These are phyloP conservation scores for Himalopsyche tibetana DNA, from an alignment of 2,888 invertebrate species.

Conservation along the genomic window DNA sequence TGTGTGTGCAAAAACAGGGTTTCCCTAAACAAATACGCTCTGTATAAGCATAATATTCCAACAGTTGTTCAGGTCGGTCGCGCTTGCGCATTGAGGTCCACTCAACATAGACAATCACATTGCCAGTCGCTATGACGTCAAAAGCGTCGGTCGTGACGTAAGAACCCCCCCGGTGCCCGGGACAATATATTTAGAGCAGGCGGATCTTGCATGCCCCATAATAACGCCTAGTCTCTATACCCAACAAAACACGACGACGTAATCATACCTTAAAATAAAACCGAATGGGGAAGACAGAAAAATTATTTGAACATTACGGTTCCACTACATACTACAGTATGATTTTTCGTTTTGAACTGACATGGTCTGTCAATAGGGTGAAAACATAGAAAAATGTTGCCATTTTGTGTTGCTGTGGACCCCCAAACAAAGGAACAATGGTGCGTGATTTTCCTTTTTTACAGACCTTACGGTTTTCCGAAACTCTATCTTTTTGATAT, in stretches of 20 bases:
- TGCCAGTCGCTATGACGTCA: constrained; percentile 52
- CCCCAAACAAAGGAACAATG: constrained; percentile 33
- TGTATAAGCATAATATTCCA: constrained; percentile 47
- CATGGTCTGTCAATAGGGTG: neutral
- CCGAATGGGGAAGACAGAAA: neutral
- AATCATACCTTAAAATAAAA: neutral
- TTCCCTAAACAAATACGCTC: constrained; percentile 27
- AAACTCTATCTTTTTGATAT: constrained; percentile 32
- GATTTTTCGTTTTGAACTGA: neutral
- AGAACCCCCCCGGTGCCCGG: constrained; percentile 45
- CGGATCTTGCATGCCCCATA: constrained; percentile 36
- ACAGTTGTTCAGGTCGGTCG: constrained; percentile 52
- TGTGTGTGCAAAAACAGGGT: neutral
- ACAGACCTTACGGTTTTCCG: neutral
- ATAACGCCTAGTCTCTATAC: neutral
- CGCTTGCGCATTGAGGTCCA: constrained; percentile 46
- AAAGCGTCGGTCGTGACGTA: constrained; percentile 59
- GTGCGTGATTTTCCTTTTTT: constrained; percentile 41
- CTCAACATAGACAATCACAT: neutral
- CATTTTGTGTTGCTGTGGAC: constrained; percentile 10
- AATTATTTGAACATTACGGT: neutral
- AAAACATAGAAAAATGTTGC: constrained; percentile 4
- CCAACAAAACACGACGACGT: neutral
- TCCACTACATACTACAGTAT: neutral
- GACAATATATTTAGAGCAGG: constrained; percentile 44